A percentile compares a stretch with the other conserved stretches of the same genome.
These are phyloP conservation scores for Lasioglossum malachurum DNA, from an alignment of 2,888 invertebrate species.

Conservation along the genomic window DNA sequence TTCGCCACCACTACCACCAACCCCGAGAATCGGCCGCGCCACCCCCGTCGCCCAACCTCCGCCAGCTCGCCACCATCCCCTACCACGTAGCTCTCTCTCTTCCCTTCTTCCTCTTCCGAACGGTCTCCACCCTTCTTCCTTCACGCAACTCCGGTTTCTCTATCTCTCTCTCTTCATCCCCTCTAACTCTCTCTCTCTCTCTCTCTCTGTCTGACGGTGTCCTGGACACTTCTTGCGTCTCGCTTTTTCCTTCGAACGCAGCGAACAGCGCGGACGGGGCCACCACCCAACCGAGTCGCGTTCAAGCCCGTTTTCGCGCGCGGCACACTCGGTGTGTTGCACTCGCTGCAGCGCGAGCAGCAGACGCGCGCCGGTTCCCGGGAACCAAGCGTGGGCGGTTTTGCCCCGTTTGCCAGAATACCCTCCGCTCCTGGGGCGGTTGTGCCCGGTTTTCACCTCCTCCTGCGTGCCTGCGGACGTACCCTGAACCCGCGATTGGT, in stretches of 20 bases:
- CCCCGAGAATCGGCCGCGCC: conserved; percentile 67
- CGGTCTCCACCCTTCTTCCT: conserved; percentile 54
- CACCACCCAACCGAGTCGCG: conserved; percentile 68
- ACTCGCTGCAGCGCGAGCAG: conserved; percentile 69
- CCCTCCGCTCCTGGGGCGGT: conserved; percentile 70
- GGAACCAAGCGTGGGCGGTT: conserved; percentile 73
- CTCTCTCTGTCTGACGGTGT: conserved; percentile 14
- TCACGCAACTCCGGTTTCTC: conserved; percentile 22
- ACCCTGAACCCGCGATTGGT: conserved; percentile 75
- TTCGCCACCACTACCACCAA: conserved; percentile 65
- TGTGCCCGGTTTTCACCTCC: conserved; percentile 73
- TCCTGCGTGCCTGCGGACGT: conserved; percentile 73
- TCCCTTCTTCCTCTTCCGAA: conserved; percentile 47
- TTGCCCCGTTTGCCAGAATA: conserved; percentile 69
- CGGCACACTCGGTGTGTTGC: conserved; percentile 63
- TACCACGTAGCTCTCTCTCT: conserved; percentile 38
- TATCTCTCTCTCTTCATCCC: conserved; percentile 19
- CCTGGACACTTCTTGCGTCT: conserved; percentile 19
- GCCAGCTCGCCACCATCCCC: conserved; percentile 58
- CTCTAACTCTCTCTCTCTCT: conserved; percentile 23
- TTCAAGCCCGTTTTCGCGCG: conserved; percentile 72
- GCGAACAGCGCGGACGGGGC: conserved; percentile 43
- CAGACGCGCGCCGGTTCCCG: conserved; percentile 73
- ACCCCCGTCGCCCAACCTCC: conserved; percentile 70
- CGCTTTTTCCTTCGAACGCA: conserved; percentile 44